Evolutionary conservation across 1,140 invertebrate species (phyloP).

Genomic region (Danaus plexippus): DNA sequence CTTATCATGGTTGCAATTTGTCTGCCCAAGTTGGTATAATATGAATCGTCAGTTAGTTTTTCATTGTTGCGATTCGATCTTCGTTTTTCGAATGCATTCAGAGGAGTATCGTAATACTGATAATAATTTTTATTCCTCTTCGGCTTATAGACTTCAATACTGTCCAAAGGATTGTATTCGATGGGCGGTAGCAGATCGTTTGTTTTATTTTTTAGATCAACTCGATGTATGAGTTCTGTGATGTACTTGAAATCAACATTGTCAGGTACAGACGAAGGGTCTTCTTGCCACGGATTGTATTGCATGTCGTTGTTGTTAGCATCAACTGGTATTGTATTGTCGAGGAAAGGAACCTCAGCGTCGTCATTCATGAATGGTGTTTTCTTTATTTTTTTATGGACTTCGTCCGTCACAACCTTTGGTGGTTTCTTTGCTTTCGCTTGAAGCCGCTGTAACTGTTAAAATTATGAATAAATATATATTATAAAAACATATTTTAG

Average conservation of each 20-base stretch:
- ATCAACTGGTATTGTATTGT: conserved; percentile 14
- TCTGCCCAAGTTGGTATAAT: conserved; percentile 49
- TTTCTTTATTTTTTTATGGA: conserved; percentile 14
- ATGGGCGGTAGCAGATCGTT: conserved; percentile 15
- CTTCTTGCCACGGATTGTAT: conserved; percentile 7
- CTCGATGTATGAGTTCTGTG: conserved; percentile 48
- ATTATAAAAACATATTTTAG: conserved; percentile 5
- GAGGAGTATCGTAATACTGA: conserved; percentile 14
- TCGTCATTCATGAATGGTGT: conserved; percentile 11
- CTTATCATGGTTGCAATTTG: conserved; percentile 57
- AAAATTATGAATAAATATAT: conserved; percentile 8
- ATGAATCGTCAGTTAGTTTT: conserved; percentile 27
- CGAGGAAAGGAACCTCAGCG: conserved; percentile 10
- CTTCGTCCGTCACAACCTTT: no score
- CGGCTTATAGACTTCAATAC: conserved; percentile 17
- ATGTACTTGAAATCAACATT: conserved; percentile 59
- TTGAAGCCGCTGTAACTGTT: conserved; percentile 31
- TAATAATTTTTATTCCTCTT: conserved; percentile 12
- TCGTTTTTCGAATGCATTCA: conserved; percentile 12
- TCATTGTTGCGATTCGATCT: conserved; percentile 11
- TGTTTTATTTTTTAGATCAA: conserved; percentile 30
- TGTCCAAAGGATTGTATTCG: conserved; percentile 21
- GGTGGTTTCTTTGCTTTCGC: conserved; percentile 21
- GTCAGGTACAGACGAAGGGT: conserved; percentile 10
- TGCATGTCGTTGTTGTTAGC: conserved; percentile 21